phyloP scores from a whole-genome alignment of 2,113 vertebrate species.

The Takifugu flavidus region DNA sequence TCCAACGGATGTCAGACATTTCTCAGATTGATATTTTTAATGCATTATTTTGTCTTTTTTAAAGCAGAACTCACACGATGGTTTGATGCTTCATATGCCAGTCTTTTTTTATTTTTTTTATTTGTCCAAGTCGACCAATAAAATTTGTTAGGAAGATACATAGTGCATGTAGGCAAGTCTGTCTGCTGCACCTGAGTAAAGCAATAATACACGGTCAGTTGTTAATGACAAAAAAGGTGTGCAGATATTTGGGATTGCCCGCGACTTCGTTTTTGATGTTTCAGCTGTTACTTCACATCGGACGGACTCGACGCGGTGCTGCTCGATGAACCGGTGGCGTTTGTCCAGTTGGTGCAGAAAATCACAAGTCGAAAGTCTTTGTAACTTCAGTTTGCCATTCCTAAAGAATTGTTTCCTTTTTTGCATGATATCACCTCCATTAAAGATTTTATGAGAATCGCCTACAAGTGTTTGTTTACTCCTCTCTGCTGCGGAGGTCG shows the following conservation, averaged over 20 bases:
- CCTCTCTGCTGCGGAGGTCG: no score
- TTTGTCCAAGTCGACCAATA: neutral
- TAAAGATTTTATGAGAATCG: conserved; percentile 74
- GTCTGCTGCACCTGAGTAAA: conserved; percentile 1
- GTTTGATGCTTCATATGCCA: conserved; percentile 1
- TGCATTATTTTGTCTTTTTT: conserved; percentile 27
- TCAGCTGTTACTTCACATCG: conserved; percentile 11
- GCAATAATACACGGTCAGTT: conserved; percentile 8
- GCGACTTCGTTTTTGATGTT: conserved; percentile 1
- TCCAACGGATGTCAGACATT: conserved; percentile 21
- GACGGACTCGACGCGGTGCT: conserved; percentile 7
- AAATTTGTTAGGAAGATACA: no score
- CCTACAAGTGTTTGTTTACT: neutral
- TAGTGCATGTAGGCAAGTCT: conserved; percentile 7
- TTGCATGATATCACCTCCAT: conserved; percentile 72
- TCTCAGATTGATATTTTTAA: conserved; percentile 22
- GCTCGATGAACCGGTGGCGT: neutral
- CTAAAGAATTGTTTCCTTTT: conserved; percentile 33
- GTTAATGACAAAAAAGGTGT: no score
- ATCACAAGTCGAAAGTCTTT: conserved; percentile 22
- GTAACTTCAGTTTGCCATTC: conserved; percentile 43
- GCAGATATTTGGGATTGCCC: no score
- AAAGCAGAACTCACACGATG: neutral
- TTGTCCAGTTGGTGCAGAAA: conserved; percentile 31
- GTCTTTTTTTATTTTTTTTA: conserved; percentile 7